Conservation (phyloP, 2,888 invertebrate genomes). For the Colostygia pectinataria region DNA sequence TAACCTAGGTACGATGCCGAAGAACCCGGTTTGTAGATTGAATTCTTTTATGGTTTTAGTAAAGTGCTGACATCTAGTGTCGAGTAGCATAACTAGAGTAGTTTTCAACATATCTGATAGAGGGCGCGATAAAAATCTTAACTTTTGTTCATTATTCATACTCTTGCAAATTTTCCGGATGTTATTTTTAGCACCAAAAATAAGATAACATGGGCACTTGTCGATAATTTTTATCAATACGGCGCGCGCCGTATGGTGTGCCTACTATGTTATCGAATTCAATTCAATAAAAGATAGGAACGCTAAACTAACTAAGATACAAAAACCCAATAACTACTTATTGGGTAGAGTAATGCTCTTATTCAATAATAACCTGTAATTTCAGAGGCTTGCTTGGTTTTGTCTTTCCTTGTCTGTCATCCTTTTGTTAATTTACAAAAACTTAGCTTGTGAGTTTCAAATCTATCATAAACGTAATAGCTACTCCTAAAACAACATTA, state of each 20-base stretch:
- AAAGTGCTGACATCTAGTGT: constrained; percentile 60
- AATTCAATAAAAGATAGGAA: constrained; percentile 7
- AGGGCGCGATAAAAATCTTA: constrained; percentile 36
- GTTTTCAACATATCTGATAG: constrained; percentile 27
- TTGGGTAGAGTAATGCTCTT: too few species aligned
- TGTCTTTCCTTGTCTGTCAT: too few species aligned
- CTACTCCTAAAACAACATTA: too few species aligned
- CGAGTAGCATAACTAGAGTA: constrained; percentile 51
- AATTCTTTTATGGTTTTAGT: background rate
- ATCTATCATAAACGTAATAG: too few species aligned
- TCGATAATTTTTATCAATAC: constrained; percentile 27
- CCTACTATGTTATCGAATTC: constrained; percentile 13
- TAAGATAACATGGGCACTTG: constrained; percentile 28
- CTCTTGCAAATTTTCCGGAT: constrained; percentile 18
- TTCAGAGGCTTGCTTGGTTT: too few species aligned
- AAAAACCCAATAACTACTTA: background rate
- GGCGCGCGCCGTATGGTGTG: constrained; percentile 4
- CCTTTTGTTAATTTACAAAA: too few species aligned
- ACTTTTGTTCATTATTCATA: background rate
- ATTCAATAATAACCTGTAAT: too few species aligned
- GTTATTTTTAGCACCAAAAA: constrained; percentile 21
- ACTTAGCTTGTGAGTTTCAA: too few species aligned
- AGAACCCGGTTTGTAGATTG: too few species aligned
- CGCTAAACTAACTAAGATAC: background rate
- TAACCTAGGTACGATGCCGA: too few species aligned